Base-by-base conservation (phyloP, 2,113 vertebrate species). In the Heterocephalus glaber region DNA sequence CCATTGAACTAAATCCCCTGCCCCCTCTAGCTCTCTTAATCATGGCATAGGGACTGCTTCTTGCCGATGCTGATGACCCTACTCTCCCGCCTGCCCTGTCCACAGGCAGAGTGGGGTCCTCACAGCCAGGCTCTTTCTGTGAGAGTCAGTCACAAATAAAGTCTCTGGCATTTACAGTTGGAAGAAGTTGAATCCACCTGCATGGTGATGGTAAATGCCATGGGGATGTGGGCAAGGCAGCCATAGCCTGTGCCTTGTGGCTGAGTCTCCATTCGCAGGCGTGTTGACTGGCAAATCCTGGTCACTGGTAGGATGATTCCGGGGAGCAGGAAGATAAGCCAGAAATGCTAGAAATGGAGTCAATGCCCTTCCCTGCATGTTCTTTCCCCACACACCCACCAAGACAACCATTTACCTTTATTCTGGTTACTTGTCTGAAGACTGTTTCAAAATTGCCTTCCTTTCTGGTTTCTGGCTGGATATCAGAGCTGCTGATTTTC, bases 241-340 rank as follows among this genome's bases (percentile, higher is more conserved):
- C 11, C 20, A 2, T 1, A 7, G 19, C 14, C 1, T 63, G 20
- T 70, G 26, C 52, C 10, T 0, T 19, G 13, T 2, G 3, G 54
- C 33, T 79, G 70, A 66, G 56, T 56, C 17, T 35, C 49, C n/a
- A 35, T 76, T 30, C 61, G 41, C 33, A 13, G 82, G 82, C 6
- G 0, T 24, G 30, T 19, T 26, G 30, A 17, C 30, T 47, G 65
- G 60, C 41, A 68, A 76, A 89, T 13, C 35, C 35, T 74, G 56
- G 30, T 0, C 44, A 41, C 26, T 54, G 41, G 33, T 5, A 52
- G 47, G 63, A 14, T 30, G 54, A 63, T 38, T 80, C 28, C 19
- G 52, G 86, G 63, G 30, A 77, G 58, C 41, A 81, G 77, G 41
- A 95, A 28, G 54, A 60, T 61, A 58, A 66, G 44, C 28, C 72